These are phyloP conservation scores for Aporrectodea caliginosa DNA, from an alignment of 1,140 invertebrate species.

Conservation along the genomic window DNA sequence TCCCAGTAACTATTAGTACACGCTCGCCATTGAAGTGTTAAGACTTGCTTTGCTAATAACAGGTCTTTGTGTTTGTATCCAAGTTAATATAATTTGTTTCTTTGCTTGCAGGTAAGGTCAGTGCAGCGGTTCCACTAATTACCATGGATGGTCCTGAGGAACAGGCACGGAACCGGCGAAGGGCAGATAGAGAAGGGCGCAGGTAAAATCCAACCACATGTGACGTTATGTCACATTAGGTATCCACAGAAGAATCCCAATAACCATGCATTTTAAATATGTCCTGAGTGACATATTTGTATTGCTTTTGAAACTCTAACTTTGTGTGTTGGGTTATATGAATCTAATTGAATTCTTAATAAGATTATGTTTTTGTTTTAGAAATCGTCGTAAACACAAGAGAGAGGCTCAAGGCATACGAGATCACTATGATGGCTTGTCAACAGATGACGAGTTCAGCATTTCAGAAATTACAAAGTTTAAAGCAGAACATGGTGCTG, in stretches of 20 bases:
- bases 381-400: slow-evolving; percentile 70
- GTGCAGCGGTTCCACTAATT: slow-evolving; percentile 34
- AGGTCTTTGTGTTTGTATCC: no score
- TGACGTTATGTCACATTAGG: no score
- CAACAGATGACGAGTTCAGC: slow-evolving; percentile 92
- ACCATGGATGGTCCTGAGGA: slow-evolving; percentile 59
- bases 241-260: no score
- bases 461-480: slow-evolving; percentile 72
- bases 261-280: no score
- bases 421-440: slow-evolving; percentile 87
- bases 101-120: background rate
- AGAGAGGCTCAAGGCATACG: slow-evolving; percentile 61
- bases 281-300: no score
- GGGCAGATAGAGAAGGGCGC: slow-evolving; percentile 84
- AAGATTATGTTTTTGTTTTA: slow-evolving; percentile 42
- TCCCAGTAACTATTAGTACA: no score
- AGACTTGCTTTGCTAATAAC: no score
- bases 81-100: no score
- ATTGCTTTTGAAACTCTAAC: no score
- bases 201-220: slow-evolving; percentile 46
- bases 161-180: slow-evolving; percentile 70
- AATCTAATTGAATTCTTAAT: no score
- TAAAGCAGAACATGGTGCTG: slow-evolving; percentile 55
- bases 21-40: no score
- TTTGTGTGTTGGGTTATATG: no score